phyloP scores from a whole-genome alignment of 2,888 invertebrate genomes.

The Hirtodrosophila cameraria region DNA sequence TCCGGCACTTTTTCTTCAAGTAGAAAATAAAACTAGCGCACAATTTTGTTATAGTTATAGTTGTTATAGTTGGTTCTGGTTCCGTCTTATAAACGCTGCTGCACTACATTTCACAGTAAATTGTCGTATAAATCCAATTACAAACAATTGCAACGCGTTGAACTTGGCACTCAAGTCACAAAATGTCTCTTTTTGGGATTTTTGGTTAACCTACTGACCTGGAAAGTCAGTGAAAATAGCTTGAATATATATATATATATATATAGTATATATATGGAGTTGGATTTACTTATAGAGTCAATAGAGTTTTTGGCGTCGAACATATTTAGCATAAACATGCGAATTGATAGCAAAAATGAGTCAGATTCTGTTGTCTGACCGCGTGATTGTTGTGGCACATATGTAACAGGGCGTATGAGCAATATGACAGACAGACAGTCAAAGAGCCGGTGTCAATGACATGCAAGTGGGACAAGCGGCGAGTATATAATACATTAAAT shows the following conservation, averaged over 20 bases:
- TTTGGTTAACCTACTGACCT: slow-evolving; percentile 45
- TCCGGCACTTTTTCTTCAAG: slow-evolving; percentile 73
- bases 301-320: too few species aligned
- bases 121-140: slow-evolving; percentile 71
- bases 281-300: slow-evolving; percentile 3
- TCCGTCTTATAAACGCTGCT: slow-evolving; percentile 42
- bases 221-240: slow-evolving; percentile 4
- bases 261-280: too few species aligned
- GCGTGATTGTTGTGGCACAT: slow-evolving; percentile 20
- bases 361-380: slow-evolving; percentile 14
- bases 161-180: slow-evolving; percentile 65
- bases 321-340: slow-evolving; percentile 65
- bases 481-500: slow-evolving; percentile 54
- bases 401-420: slow-evolving; percentile 57
- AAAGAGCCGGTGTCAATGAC: slow-evolving; percentile 49
- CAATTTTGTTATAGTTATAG: slow-evolving; percentile 28
- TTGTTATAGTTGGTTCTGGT: slow-evolving; percentile 28
- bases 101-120: slow-evolving; percentile 71
- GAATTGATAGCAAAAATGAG: slow-evolving; percentile 48
- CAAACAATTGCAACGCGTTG: slow-evolving; percentile 63
- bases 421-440: slow-evolving; percentile 21
- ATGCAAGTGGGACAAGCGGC: slow-evolving; percentile 51
- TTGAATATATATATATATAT: too few species aligned
- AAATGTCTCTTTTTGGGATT: slow-evolving; percentile 35
- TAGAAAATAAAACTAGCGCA: slow-evolving; percentile 55